Base-by-base conservation (phyloP, 2,888 invertebrate genomes). In the Lycocerus yunnanus region DNA sequence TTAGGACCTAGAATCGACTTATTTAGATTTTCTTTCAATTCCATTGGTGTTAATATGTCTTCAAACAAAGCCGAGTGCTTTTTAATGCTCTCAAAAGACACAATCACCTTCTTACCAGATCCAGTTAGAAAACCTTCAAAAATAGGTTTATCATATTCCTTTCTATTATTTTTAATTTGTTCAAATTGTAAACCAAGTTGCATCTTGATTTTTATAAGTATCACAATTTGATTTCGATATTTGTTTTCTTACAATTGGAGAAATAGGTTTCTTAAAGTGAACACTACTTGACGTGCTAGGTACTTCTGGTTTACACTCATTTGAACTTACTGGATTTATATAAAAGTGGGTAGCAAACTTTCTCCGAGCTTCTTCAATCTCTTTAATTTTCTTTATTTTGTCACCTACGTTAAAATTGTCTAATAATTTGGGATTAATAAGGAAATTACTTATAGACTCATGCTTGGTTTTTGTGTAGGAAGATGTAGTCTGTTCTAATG, bases 51-150 rank as follows among this genome's bases (percentile, higher is more conserved):
- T 11, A 82, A 74, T 15, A 76, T 77, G 43, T 75, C 66, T 73
- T 89, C 87, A 81, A 88, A 87, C 82, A 88, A 87, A 8, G 88
- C 87, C 75, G 79, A 86, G 63, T 85, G 86, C 79, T 83, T 86
- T 18, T 83, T 81, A 58, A 84, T 68, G 59, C 78, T 78, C 6
- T 80, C 78, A 61, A 83, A 72, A 58, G 86, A 82, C 21, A 79
- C 70, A n/a, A 63, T 61, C 58, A 79, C 71, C 65, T 70, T 73
- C 79, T 86, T 88, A 68, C 88, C 88, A 78, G 81, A 84, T 15
- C 84, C 86, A 10, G 85, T 85, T 78, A 83, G 82, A 77, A 86
- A 86, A 61, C 84, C 84, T 14, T 58, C 58, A 75, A 79, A 73
- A 6, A 68, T 59, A 9, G 27, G 15, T 69, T 66, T 59, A 21